Evolutionary conservation across 2,888 invertebrate genomes (phyloP), one percentile per base, ranked within the genome.

Genomic region (Chromoteleia sp.): DNA sequence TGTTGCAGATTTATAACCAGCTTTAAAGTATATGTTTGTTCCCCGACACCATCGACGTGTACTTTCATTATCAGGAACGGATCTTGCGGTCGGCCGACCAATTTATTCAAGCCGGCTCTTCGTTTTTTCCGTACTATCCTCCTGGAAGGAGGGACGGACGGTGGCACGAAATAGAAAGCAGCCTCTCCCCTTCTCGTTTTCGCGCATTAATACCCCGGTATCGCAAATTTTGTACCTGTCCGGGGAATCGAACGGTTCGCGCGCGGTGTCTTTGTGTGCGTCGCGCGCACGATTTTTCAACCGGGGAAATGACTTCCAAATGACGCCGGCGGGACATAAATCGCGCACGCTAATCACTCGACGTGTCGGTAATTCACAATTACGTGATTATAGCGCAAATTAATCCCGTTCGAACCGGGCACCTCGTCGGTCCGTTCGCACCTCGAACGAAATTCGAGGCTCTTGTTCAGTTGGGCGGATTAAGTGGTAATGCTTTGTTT

Each of bases 401-500:
- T 67, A 67, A 54, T 54, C 41, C 41, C 48, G 1, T 29, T 14
- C 17, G 30, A 5, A 48, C 14, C 19, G 21, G 12, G 30, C 12
- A 17, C 6, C 45, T 33, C 15, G 12, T 6, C 5, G 39, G 50
- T 41, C 7, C 25, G n/a, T 58, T 61, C 45, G 21, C 58, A 63
- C 63, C 43, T 63, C 30, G 17, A n/a, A n/a, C n/a, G 3, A 43
- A 52, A 61, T 78, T 56, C 29, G 33, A 36, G 45, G 19, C 6
- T 33, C 1, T 19, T 48, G 15, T 43, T 56, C 14, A 5, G 7
- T 59, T 88, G 85, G 84, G 79, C 74, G 86, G 87, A 89, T 89
- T 87, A 86, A 88, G 88, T 86, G 86, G 87, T 89, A 88, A 87
- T 85, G 85, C 85, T 88, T 89, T 89, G 88, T 88, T 89, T 89